A percentile compares a stretch with the other conserved stretches of the same genome.
These are phyloP conservation scores for Hexactinellida sp. DNA, from an alignment of 37 sponge, comb jelly and placozoan genomes.

Conservation along the genomic window DNA sequence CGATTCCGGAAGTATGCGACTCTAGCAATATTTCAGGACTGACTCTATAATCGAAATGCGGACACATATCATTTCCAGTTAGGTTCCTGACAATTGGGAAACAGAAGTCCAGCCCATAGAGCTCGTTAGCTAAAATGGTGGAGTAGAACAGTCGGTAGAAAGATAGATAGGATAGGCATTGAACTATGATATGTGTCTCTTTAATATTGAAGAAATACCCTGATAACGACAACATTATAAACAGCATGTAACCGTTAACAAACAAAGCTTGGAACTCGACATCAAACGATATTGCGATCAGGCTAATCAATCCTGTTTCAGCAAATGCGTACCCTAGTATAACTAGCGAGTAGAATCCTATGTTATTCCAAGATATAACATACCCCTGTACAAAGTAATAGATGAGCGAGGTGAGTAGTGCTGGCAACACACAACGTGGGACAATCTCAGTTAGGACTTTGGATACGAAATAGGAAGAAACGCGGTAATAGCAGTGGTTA, in stretches of 20 bases:
- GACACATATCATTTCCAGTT: not conserved
- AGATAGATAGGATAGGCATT: slow-evolving; percentile 52
- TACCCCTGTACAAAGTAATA: slow-evolving; percentile 49
- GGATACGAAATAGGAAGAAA: slow-evolving; percentile 57
- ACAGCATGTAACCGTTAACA: not conserved
- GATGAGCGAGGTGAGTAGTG: slow-evolving; percentile 31
- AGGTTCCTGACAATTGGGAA: not conserved
- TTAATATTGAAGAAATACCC: not conserved
- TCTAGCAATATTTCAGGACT: not conserved
- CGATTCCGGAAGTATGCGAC: not conserved
- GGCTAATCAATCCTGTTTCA: not conserved
- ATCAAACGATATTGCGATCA: not conserved
- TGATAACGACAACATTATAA: not conserved
- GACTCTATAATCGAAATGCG: not conserved
- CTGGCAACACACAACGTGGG: slow-evolving; percentile 41
- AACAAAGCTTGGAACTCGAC: not conserved
- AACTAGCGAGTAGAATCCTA: not conserved
- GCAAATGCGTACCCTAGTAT: not conserved
- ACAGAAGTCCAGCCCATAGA: not conserved
- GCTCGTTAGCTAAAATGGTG: not conserved
- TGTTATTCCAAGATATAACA: not conserved
- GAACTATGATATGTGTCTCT: slow-evolving; percentile 10
- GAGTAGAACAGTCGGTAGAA: slow-evolving; percentile 24
- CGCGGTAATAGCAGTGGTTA: slow-evolving; percentile 61
- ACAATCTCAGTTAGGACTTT: slow-evolving; percentile 47